phyloP scores from a whole-genome alignment of 2,113 vertebrate genomes.

The Vombatus ursinus region DNA sequence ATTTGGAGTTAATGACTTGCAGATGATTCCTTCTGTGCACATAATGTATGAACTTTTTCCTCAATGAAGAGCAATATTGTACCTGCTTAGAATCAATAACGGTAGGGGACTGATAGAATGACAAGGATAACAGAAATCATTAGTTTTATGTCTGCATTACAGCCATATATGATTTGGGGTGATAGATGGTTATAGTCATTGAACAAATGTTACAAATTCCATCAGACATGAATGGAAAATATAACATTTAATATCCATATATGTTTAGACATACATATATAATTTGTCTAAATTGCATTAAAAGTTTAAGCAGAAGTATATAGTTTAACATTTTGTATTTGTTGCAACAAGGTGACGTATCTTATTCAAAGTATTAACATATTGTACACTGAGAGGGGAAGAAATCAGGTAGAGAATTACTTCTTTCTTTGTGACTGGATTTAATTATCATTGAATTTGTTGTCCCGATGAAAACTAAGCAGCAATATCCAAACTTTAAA shows the following conservation, averaged over 20 bases:
- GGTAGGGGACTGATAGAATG: slow-evolving; percentile 23
- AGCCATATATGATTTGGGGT: slow-evolving; percentile 71
- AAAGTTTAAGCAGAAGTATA: slow-evolving; percentile 69
- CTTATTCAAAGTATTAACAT: slow-evolving; percentile 72
- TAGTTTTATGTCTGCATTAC: slow-evolving; percentile 71
- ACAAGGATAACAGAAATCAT: slow-evolving; percentile 70
- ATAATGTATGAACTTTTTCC: slow-evolving; percentile 65
- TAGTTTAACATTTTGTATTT: slow-evolving; percentile 67
- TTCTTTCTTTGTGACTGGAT: slow-evolving; percentile 69
- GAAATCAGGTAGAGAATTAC: slow-evolving; percentile 67
- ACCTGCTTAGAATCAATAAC: slow-evolving; percentile 79
- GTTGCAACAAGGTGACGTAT: slow-evolving; percentile 69
- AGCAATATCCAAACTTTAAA: slow-evolving; percentile 39
- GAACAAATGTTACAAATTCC: slow-evolving; percentile 76
- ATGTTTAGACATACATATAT: slow-evolving; percentile 62
- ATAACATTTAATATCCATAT: slow-evolving; percentile 58
- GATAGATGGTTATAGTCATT: slow-evolving; percentile 76
- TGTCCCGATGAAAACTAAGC: slow-evolving; percentile 57
- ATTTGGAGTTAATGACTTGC: slow-evolving; percentile 64
- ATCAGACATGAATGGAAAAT: slow-evolving; percentile 65
- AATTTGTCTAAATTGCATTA: slow-evolving; percentile 71
- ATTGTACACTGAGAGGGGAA: slow-evolving; percentile 70
- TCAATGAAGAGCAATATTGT: slow-evolving; percentile 67
- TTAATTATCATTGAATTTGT: slow-evolving; percentile 63
- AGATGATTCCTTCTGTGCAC: slow-evolving; percentile 66